Evolutionary conservation across 2,113 vertebrate species (phyloP).

Genomic region (Grammomys surdaster): DNA sequence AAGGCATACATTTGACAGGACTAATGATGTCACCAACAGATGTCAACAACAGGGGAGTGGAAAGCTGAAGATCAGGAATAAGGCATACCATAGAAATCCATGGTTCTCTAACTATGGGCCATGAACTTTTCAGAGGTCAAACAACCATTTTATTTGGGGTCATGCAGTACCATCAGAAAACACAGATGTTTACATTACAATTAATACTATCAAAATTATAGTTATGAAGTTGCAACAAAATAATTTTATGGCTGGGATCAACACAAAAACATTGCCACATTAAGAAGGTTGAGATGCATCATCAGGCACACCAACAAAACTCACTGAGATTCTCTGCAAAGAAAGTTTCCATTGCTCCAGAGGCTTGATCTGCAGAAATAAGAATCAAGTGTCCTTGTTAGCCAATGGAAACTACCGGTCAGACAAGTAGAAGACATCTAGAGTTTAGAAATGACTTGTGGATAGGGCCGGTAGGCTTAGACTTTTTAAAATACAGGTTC

Average conservation of each 20-base stretch:
- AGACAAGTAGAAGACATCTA: neutral
- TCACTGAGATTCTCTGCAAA: neutral
- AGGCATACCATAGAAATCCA: neutral
- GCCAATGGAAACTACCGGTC: neutral
- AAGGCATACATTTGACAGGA: neutral
- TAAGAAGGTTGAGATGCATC: neutral
- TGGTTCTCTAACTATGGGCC: neutral
- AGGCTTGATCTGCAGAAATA: neutral
- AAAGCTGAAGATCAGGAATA: neutral
- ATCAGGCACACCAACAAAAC: neutral
- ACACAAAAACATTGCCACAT: neutral
- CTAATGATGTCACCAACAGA: neutral
- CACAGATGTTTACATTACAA: neutral
- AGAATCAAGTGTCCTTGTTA: neutral
- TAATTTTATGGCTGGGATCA: neutral
- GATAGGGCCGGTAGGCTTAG: neutral
- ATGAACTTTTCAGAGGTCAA: neutral
- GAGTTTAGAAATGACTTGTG: neutral
- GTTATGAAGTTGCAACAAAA: neutral
- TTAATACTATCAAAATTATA: neutral
- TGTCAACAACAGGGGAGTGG: neutral
- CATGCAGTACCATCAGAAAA: neutral
- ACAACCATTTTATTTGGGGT: neutral
- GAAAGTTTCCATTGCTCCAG: neutral
- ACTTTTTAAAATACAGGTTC: too few species aligned